Base-by-base conservation (phyloP, 1,140 invertebrate species). In the Pissodes strobi region DNA sequence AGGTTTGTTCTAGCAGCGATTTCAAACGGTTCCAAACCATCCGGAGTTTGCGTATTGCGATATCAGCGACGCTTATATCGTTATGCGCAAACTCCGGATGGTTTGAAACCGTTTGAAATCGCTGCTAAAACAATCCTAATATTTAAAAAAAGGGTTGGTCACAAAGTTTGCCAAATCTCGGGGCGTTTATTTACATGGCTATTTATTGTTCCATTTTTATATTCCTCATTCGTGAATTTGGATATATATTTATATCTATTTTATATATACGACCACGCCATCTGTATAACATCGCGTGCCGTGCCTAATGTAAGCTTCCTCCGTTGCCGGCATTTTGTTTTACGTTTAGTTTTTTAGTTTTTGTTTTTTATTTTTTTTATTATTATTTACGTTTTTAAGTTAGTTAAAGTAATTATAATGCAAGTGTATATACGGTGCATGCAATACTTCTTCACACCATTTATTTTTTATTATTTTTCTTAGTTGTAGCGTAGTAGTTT, bases 401-500 rank as follows among this genome's bases (percentile, higher is more conserved):
- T 66, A 62, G 61, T 63, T 66, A 64, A 65, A 66, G 39, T 38
- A 37, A 49, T 15, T 15, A 15, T 39, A 51, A 61, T 64, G 65
- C 68, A 68, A 67, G 66, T 73, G 64, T 77, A 55, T 38, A 48
- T 64, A 64, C 21, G 75, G 73, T 78, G 75, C 76, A 76, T 77
- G 75, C 76, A 75, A 75, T 73, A 76, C 68, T 58, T 68, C 59
- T 67, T 45, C 65, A 43, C 70, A 68, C 71, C 68, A 73, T 46
- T 66, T 68, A 43, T 67, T 72, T 60, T 62, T 70, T 71, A 70
- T 72, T 75, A 71, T 72, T 73, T 72, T 73, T 72, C 69, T 76
- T 75, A 76, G 72, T 76, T 77, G 72, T 75, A 72, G 68, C 5
- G n/a, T 46, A 73, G 70, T 75, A 69, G 67, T 66, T n/a, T n/a